Percentiles rank a stretch among this genome's conserved stretches.
phyloP scores from a whole-genome alignment of 2,113 vertebrate genomes.

The Scomber scombrus region DNA sequence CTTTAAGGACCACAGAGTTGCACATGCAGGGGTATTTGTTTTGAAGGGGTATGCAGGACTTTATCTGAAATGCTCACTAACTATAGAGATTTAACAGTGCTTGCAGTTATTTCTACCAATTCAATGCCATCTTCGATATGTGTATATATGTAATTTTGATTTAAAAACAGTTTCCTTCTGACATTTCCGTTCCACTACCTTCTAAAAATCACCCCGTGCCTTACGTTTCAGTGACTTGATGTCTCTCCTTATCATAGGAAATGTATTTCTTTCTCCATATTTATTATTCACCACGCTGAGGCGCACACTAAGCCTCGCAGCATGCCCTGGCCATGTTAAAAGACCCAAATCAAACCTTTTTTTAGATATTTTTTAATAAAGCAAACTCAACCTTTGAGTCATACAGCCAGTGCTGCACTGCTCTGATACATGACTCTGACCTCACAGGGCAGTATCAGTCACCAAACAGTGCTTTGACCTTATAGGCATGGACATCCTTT shows the following conservation, averaged over 20 bases:
- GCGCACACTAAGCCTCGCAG: constrained; percentile 19
- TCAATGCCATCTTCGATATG: constrained; percentile 21
- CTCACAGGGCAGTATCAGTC: constrained; percentile 41
- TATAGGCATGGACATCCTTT: constrained; percentile 47
- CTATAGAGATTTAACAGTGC: not conserved
- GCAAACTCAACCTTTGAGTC: constrained; percentile 29
- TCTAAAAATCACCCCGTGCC: constrained; percentile 33
- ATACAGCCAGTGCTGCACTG: not conserved
- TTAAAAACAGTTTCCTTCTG: constrained; percentile 41
- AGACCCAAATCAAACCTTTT: constrained; percentile 35
- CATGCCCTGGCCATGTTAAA: constrained; percentile 15
- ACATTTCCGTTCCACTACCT: constrained; percentile 43
- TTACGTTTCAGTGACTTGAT: constrained; percentile 54
- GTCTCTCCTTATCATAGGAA: constrained; percentile 47
- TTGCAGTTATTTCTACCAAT: constrained; percentile 32
- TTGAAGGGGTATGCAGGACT: not conserved
- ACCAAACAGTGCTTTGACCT: constrained; percentile 35
- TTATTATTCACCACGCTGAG: constrained; percentile 52
- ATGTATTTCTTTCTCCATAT: constrained; percentile 43
- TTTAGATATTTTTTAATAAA: constrained; percentile 51
- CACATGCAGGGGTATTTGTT: not conserved
- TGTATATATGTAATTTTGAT: constrained; percentile 37
- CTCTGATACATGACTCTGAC: constrained; percentile 47
- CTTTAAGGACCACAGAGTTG: not conserved
- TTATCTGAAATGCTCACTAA: constrained; percentile 5